These are phyloP conservation scores for Gymnorhina tibicen DNA, from an alignment of 2,113 vertebrate genomes.

Conservation along the genomic window DNA sequence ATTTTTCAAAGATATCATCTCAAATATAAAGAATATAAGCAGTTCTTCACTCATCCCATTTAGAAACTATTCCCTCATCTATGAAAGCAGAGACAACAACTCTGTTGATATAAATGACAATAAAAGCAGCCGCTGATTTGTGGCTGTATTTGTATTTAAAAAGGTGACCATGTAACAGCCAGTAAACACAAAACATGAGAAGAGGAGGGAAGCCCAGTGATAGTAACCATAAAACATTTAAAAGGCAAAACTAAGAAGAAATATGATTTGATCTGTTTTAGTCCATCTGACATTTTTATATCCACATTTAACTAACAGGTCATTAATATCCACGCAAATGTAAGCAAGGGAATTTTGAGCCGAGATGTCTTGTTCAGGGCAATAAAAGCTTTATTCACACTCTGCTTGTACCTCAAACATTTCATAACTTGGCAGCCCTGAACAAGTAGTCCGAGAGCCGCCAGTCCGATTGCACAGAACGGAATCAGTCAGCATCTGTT, in stretches of 20 bases:
- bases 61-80: neutral
- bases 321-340: neutral
- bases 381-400: slow-evolving; percentile 42
- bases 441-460: neutral
- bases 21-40: neutral
- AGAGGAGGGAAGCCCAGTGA: neutral
- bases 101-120: neutral
- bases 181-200: neutral
- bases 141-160: neutral
- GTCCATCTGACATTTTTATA: slow-evolving; percentile 27
- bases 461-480: neutral
- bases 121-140: neutral
- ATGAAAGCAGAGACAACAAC: neutral
- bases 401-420: slow-evolving; percentile 2
- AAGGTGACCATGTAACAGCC: neutral
- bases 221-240: neutral
- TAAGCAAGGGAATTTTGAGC: slow-evolving; percentile 26
- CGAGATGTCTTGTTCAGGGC: neutral
- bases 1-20: neutral
- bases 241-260: neutral
- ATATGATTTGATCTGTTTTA: neutral
- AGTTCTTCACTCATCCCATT: neutral
- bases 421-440: slow-evolving; percentile 30
- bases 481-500: neutral
- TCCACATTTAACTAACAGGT: neutral